phyloP scores from a whole-genome alignment of 1,140 invertebrate genomes.

The Anadara kagoshimensis region DNA sequence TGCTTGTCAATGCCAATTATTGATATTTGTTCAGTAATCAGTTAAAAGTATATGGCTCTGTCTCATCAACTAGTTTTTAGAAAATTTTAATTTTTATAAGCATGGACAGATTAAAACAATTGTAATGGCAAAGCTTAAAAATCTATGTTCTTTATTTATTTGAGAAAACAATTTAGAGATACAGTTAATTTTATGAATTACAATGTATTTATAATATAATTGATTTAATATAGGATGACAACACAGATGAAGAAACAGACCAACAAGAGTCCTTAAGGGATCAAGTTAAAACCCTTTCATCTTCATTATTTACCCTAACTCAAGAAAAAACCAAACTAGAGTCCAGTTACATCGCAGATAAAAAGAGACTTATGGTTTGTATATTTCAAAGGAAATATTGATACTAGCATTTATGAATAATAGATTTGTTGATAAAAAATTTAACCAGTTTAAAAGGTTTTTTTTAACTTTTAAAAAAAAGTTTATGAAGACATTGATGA shows the following conservation, averaged over 20 bases:
- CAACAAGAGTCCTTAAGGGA: conserved; percentile 73
- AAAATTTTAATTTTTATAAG: too few species aligned
- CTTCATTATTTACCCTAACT: conserved; percentile 85
- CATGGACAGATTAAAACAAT: too few species aligned
- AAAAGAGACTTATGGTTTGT: conserved; percentile 80
- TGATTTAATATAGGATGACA: background rate
- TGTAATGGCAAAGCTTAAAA: too few species aligned
- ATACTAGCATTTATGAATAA: background rate
- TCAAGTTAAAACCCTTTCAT: conserved; percentile 81
- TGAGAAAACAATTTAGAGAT: background rate
- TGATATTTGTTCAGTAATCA: too few species aligned
- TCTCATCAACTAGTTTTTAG: too few species aligned
- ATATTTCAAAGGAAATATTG: background rate
- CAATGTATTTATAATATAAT: background rate
- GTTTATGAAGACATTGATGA: background rate
- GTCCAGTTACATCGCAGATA: conserved; percentile 86
- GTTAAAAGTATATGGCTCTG: too few species aligned
- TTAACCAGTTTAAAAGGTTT: background rate
- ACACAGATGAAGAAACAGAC: conserved; percentile 16
- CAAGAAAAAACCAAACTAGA: conserved; percentile 89
- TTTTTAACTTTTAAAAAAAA: background rate
- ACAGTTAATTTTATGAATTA: background rate
- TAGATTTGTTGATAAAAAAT: background rate
- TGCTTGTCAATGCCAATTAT: too few species aligned
- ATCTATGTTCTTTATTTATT: too few species aligned